Evolutionary conservation across 2,797 vertebrate genomes (phyloP), one percentile per base, ranked within the genome.

Genomic region (Scleropages formosus): DNA sequence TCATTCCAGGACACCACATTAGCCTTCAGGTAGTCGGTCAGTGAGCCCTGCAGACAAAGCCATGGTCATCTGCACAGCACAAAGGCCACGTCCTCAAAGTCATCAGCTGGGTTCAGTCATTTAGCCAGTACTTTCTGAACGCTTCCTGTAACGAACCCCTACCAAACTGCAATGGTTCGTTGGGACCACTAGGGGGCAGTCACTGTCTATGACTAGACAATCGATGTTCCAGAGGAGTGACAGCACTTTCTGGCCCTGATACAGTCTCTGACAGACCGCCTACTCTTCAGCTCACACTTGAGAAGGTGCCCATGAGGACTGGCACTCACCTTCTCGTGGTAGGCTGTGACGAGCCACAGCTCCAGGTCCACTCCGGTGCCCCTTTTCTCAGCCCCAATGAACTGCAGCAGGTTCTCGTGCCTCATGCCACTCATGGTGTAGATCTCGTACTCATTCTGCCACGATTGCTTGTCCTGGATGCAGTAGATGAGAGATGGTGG

Each of bases 371-470:
- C 91, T 87, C 94, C 95, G 64, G 93, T 95, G 88, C 94, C 96
- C 83, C 96, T 91, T 82, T 98, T 98, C 90, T 99, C 97, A 27
- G 95, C 96, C 0, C 96, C 95, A 44, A 98, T 95, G 80, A 99
- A 99, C 84, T 96, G 94, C 72, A 98, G 83, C 83, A 99, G 92
- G 82, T 96, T 98, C 74, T 99, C 97, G 71, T 99, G 97, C 84
- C 97, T 98, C 96, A 98, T 99, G 69, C 97, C 97, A 51, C 90
- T 93, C 80, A 97, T 85, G 80, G 91, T 96, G 91, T 95, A 99
- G 73, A 98, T 95, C 89, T 99, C 96, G 2, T 98, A 98, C 83
- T 99, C 97, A 27, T 98, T 98, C 91, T 98, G 97, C 97, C 97
- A 99, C 0, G 97, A 98, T 82, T 96, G 94, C 79, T 98, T 99